Base-by-base conservation (phyloP, 2,888 invertebrate genomes). In the Drosophila emarginata region DNA sequence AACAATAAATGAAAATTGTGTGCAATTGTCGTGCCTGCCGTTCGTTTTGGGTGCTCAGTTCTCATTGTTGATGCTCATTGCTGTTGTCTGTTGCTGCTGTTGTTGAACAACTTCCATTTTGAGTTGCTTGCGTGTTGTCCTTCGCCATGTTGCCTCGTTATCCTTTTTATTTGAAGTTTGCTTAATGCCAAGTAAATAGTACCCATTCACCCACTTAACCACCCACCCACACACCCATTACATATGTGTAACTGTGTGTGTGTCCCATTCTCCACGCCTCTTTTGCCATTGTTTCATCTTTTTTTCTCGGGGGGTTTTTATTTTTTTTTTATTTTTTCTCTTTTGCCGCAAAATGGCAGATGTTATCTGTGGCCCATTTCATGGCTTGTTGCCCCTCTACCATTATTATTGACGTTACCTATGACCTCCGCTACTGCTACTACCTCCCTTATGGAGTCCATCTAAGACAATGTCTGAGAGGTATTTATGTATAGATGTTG, bases 91-190 rank as follows among this genome's bases (percentile, higher is more conserved):
- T 64, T 71, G 66, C 54, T 73, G 58, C 58, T 74, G 64, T 65
- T 70, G 79, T 74, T 74, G 74, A 63, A 67, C 67, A 79, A 77
- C 68, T 76, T 79, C 67, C 82, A 79, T 76, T 80, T 79, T 69
- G 82, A 76, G 81, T 73, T 78, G 72, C 70, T 77, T 78, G 85
- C 80, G 80, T 85, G 85, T 78, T 45, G 45, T 45, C 45, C 85
- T 36, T 63, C 72, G 77, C 78, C 74, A 77, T 77, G 72, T 72
- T 77, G 45, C 45, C 77, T 86, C 86, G 89, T 89, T 86, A 86
- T 89, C 88, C 85, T 89, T 85, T 85, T 85, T 85, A 86, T 88
- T 88, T 86, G 84, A 83, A 86, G 78, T 79, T 79, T 83, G 84
- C 79, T 80, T 80, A 86, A 83, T 88, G 88, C 77, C 83, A 78